Evolutionary conservation across 2,888 invertebrate genomes (phyloP).

Genomic region (Caenorhabditis sp.): DNA sequence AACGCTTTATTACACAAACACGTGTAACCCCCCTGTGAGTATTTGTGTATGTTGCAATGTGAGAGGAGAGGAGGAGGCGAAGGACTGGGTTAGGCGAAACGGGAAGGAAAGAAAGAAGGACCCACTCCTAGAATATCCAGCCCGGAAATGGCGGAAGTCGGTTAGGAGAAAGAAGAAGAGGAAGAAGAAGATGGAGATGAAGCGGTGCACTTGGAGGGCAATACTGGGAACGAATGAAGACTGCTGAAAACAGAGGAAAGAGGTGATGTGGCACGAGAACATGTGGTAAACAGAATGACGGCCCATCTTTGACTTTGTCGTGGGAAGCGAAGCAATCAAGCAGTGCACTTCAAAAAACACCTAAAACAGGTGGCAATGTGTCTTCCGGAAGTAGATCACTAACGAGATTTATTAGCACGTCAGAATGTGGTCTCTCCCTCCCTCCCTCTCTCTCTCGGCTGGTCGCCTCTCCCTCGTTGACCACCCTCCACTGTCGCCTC

Average conservation of each 20-base stretch:
- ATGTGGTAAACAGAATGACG: slow-evolving; percentile 5
- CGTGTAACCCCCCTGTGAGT: slow-evolving; percentile 40
- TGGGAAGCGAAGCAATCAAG: neutral
- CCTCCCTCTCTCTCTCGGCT: slow-evolving; percentile 9
- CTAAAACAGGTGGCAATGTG: slow-evolving; percentile 34
- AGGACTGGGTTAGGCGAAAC: slow-evolving; percentile 17
- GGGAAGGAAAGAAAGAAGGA: too few species aligned
- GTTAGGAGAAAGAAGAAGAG: too few species aligned
- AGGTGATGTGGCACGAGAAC: slow-evolving; percentile 33
- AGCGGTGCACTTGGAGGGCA: slow-evolving; percentile 19
- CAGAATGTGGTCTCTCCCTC: slow-evolving; percentile 41
- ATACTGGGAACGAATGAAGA: too few species aligned
- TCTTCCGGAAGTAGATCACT: slow-evolving; percentile 53
- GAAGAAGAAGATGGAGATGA: too few species aligned
- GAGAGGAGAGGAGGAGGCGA: slow-evolving; percentile 35
- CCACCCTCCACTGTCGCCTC: slow-evolving; percentile 17
- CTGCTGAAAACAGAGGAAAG: slow-evolving; percentile 9
- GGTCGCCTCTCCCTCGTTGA: slow-evolving; percentile 14
- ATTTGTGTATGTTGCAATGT: slow-evolving; percentile 38
- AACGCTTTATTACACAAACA: slow-evolving; percentile 57
- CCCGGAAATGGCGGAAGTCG: too few species aligned
- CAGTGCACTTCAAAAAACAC: slow-evolving; percentile 13
- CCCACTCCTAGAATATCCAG: too few species aligned
- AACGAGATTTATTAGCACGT: slow-evolving; percentile 57
- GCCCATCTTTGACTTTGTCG: slow-evolving; percentile 13